Evolutionary conservation across 35 echinoderm and acorn worm species (phyloP).

Genomic region (Anneissia japonica): DNA sequence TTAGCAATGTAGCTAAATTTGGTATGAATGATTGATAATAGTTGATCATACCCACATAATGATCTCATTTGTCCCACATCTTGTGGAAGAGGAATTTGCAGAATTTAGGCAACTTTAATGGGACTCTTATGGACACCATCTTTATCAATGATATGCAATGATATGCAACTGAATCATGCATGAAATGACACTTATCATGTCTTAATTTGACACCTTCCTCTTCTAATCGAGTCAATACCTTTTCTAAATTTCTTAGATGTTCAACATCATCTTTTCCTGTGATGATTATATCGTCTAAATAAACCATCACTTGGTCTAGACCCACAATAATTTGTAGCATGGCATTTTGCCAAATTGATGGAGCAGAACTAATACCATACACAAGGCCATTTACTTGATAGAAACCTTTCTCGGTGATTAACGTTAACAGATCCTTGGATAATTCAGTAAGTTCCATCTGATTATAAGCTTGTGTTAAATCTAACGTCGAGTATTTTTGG

Average conservation of each 20-base stretch:
- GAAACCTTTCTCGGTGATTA: slow-evolving; percentile 38
- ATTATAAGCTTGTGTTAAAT: slow-evolving; percentile 40
- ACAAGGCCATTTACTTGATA: slow-evolving; percentile 15
- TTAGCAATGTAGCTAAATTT: slow-evolving; percentile 6
- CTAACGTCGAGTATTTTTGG: slow-evolving; percentile 20
- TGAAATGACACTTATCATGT: slow-evolving; percentile 23
- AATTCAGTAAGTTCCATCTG: slow-evolving; percentile 37
- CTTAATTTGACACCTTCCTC: background rate
- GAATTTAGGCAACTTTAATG: slow-evolving; percentile 5
- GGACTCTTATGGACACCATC: slow-evolving; percentile 19
- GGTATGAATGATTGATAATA: slow-evolving; percentile 11
- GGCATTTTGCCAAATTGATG: slow-evolving; percentile 31
- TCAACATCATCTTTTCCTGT: slow-evolving; percentile 22
- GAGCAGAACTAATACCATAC: no score
- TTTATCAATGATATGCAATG: slow-evolving; percentile 33
- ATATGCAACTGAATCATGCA: slow-evolving; percentile 24
- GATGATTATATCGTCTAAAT: slow-evolving; percentile 45
- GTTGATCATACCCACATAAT: slow-evolving; percentile 1
- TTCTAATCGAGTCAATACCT: background rate
- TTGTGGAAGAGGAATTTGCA: background rate
- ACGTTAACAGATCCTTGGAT: slow-evolving; percentile 35
- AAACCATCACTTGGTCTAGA: slow-evolving; percentile 23
- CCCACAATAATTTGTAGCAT: slow-evolving; percentile 13
- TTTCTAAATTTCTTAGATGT: background rate
- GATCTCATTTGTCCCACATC: slow-evolving; percentile 26